phyloP scores from a whole-genome alignment of 2,888 invertebrate genomes.

The Stenchaetothrips biformis region DNA sequence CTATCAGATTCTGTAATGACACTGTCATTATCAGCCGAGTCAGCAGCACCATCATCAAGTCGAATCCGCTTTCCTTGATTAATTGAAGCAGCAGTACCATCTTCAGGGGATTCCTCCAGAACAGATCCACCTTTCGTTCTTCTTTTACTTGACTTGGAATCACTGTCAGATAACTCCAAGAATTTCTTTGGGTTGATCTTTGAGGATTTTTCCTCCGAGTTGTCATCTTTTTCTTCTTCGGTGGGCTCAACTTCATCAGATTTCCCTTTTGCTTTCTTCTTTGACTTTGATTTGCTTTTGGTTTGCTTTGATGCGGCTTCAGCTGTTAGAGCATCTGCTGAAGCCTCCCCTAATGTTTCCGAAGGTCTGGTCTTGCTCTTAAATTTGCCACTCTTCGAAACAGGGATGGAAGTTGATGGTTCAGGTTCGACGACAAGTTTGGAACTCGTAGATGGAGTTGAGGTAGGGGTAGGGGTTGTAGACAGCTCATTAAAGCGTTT shows the following conservation, averaged over 20 bases:
- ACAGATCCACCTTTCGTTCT: background rate
- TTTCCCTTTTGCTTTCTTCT: background rate
- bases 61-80: background rate
- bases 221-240: background rate
- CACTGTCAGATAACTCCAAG: background rate
- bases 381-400: background rate
- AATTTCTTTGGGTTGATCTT: background rate
- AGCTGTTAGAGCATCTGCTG: background rate
- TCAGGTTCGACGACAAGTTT: background rate
- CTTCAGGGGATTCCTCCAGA: background rate
- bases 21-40: slow-evolving; percentile 8
- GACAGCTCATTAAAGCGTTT: slow-evolving; percentile 1
- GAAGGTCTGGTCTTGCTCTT: background rate
- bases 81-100: background rate
- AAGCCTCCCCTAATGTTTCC: background rate
- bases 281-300: slow-evolving; percentile 1
- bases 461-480: background rate
- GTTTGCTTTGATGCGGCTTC: background rate
- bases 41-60: background rate
- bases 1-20: background rate
- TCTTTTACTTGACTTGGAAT: background rate
- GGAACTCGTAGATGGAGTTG: background rate
- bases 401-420: background rate
- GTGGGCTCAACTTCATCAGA: background rate
- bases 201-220: background rate